Conservation (phyloP, 2,888 invertebrate species). For the Anagyrus pseudococci region DNA sequence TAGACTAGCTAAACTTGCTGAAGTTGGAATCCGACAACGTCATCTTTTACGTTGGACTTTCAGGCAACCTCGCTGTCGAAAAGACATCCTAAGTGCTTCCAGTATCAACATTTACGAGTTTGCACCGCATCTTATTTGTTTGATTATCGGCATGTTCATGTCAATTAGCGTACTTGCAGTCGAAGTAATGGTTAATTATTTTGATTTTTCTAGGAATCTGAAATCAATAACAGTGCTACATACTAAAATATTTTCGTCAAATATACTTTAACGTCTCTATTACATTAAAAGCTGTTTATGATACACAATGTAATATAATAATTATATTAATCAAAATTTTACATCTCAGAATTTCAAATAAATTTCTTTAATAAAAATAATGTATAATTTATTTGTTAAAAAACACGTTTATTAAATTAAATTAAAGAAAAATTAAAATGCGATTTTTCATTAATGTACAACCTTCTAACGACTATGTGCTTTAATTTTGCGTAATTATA, state of each 20-base stretch:
- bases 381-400: too few species aligned
- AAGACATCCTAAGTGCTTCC: constrained; percentile 21
- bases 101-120: constrained; percentile 35
- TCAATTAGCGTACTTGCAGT: background rate
- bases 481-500: too few species aligned
- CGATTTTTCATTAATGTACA: too few species aligned
- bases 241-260: background rate
- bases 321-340: too few species aligned
- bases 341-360: too few species aligned
- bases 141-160: constrained; percentile 16
- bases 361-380: too few species aligned
- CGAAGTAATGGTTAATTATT: background rate
- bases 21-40: constrained; percentile 1
- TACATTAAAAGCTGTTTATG: too few species aligned
- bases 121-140: constrained; percentile 18
- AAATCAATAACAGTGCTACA: background rate
- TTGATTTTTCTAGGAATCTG: background rate
- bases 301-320: too few species aligned
- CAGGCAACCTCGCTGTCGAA: constrained; percentile 20
- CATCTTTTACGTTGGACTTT: constrained; percentile 9
- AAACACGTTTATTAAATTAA: too few species aligned
- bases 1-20: constrained; percentile 2
- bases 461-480: too few species aligned
- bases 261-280: too few species aligned
- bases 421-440: too few species aligned